Conservation (phyloP, 2,113 vertebrate species). For the Piprites chloris region DNA sequence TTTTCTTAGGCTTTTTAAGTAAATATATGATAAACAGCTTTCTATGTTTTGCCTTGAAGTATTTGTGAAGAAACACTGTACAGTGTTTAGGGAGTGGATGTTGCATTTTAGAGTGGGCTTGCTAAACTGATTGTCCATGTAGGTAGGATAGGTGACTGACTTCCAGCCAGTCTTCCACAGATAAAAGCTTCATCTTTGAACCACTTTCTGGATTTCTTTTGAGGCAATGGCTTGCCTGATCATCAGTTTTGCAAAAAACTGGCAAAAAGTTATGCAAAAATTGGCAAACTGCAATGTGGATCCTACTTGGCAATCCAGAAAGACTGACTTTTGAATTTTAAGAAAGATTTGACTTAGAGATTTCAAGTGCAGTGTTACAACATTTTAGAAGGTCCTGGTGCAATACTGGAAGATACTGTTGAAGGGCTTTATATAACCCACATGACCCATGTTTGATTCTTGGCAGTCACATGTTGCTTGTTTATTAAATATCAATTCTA, state of each 20-base stretch:
- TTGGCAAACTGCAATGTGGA: neutral
- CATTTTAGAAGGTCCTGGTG: neutral
- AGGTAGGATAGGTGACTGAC: neutral
- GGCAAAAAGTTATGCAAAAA: neutral
- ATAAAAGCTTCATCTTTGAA: neutral
- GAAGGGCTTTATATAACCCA: neutral
- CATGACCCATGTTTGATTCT: neutral
- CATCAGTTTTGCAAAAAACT: neutral
- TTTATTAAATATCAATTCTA: neutral
- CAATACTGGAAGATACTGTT: neutral
- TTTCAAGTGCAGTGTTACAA: neutral
- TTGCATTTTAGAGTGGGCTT: neutral
- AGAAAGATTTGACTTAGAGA: neutral
- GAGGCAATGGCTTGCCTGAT: neutral
- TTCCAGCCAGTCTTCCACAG: neutral
- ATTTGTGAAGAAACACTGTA: neutral
- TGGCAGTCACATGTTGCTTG: neutral
- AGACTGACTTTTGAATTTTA: neutral
- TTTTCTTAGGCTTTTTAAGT: neutral
- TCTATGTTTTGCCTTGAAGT: neutral
- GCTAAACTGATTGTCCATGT: accelerated
- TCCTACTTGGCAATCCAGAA: neutral
- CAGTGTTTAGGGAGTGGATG: neutral
- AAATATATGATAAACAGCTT: neutral
- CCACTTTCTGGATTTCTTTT: neutral